Conservation (phyloP, 2,888 invertebrate species). For the Aphrophora alni region DNA sequence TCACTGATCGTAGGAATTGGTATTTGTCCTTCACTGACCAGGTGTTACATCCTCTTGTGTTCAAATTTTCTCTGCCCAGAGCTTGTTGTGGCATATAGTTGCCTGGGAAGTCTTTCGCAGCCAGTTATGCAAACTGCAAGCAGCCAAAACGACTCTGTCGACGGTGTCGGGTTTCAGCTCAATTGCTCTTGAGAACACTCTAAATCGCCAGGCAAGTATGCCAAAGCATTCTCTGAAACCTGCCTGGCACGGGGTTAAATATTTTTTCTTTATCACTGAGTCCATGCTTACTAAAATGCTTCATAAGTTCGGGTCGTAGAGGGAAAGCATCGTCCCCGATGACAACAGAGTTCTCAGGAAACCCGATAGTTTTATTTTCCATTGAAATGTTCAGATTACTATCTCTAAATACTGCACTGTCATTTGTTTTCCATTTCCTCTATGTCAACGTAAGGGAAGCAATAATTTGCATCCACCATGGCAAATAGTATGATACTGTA, state of each 20-base stretch:
- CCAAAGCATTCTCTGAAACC: too few species aligned
- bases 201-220: too few species aligned
- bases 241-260: background rate
- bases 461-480: slow-evolving; percentile 35
- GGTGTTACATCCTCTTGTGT: slow-evolving; percentile 30
- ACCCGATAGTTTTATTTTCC: slow-evolving; percentile 12
- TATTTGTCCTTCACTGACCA: slow-evolving; percentile 20
- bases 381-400: slow-evolving; percentile 14
- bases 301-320: slow-evolving; percentile 38
- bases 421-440: slow-evolving; percentile 18
- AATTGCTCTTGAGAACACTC: background rate
- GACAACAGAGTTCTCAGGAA: slow-evolving; percentile 12
- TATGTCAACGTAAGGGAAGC: slow-evolving; percentile 43
- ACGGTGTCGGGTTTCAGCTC: slow-evolving; percentile 26
- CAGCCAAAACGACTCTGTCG: slow-evolving; percentile 32
- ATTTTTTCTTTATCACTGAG: background rate
- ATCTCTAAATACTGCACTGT: slow-evolving; percentile 20
- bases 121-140: slow-evolving; percentile 40
- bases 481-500: slow-evolving; percentile 31
- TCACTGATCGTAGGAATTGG: background rate
- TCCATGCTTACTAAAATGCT: slow-evolving; percentile 34
- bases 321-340: slow-evolving; percentile 40
- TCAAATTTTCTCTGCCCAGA: slow-evolving; percentile 33
- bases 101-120: slow-evolving; percentile 24
- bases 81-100: slow-evolving; percentile 30